Base-by-base conservation (phyloP, 2,888 invertebrate species). In the Aleiodes leptofemur region DNA sequence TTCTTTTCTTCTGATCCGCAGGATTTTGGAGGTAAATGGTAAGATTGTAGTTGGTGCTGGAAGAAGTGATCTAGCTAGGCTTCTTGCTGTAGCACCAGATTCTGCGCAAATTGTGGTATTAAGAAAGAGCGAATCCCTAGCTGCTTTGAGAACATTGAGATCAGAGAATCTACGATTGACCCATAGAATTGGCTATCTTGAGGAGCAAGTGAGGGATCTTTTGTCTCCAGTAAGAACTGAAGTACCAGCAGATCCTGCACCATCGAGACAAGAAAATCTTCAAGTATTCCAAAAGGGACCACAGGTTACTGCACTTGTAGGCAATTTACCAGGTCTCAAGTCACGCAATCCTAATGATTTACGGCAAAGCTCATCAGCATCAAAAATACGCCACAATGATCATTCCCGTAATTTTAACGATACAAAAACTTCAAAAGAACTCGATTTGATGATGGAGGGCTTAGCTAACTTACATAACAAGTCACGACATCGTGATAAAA, bases 101-200 rank as follows among this genome's bases (percentile, higher is more conserved):
- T 93, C 93, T 0, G 93, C 94, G 16, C 92, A 93, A 76, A 90
- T 95, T 56, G 94, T 94, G 55, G 90, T 95, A 74, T 90, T 93
- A 82, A 87, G 93, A 71, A 87, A 87, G 77, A 86, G 87, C 72
- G 88, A 88, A 61, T 88, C 89, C 23, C 83, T 88, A 13, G 84
- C 86, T 4, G 83, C 86, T 0, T 77, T 89, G 31, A 85, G 88
- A 16, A 86, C 91, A 23, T 90, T 93, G 48, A 93, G 94, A 83
- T 92, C 94, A 29, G 96, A 96, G 90, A 96, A 96, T 90, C 93
- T 96, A 77, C 91, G 96, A 69, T 91, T 97, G 76, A 96, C 96
- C 13, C 97, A 97, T 89, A 92, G 97, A 81, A 97, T 97, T 84
- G 95, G 96, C 1, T 97, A 97, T 89, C 92, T 97, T 75, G 97